phyloP scores from a whole-genome alignment of 1,140 invertebrate genomes.

The Habropoda laboriosa region DNA sequence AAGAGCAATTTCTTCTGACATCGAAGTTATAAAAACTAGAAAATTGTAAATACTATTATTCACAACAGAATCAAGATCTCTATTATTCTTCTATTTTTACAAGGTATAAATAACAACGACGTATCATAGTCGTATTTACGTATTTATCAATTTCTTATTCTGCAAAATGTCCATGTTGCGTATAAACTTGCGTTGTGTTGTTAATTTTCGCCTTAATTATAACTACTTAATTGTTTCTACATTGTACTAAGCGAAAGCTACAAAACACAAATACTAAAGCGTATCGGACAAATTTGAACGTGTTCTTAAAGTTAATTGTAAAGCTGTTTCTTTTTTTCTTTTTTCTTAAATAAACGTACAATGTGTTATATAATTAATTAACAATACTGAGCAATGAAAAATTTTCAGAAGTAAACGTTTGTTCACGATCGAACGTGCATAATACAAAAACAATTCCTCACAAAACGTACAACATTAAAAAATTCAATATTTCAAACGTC shows the following conservation, averaged over 20 bases:
- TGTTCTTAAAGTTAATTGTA: conserved; percentile 7
- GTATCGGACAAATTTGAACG: neutral
- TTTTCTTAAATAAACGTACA: neutral
- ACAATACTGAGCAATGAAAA: conserved; percentile 23
- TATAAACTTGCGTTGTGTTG: neutral
- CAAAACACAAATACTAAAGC: conserved; percentile 32
- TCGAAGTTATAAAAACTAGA: conserved; percentile 33
- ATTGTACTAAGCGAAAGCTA: conserved; percentile 15
- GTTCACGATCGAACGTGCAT: neutral
- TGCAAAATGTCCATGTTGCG: conserved; percentile 24
- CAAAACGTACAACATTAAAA: neutral
- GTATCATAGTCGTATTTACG: neutral
- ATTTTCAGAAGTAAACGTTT: conserved; percentile 23
- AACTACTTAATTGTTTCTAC: neutral
- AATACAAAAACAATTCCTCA: conserved; percentile 10
- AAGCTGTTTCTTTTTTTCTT: neutral
- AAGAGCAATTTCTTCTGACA: neutral
- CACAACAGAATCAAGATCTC: conserved; percentile 4
- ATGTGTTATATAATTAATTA: neutral
- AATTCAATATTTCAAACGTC: neutral
- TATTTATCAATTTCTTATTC: conserved; percentile 4
- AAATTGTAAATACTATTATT: conserved; percentile 22
- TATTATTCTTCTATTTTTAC: conserved; percentile 1
- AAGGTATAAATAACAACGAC: conserved; percentile 19
- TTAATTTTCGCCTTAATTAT: conserved; percentile 5